phyloP scores from a whole-genome alignment of 2,888 invertebrate genomes.

The Terebella lapidaria region DNA sequence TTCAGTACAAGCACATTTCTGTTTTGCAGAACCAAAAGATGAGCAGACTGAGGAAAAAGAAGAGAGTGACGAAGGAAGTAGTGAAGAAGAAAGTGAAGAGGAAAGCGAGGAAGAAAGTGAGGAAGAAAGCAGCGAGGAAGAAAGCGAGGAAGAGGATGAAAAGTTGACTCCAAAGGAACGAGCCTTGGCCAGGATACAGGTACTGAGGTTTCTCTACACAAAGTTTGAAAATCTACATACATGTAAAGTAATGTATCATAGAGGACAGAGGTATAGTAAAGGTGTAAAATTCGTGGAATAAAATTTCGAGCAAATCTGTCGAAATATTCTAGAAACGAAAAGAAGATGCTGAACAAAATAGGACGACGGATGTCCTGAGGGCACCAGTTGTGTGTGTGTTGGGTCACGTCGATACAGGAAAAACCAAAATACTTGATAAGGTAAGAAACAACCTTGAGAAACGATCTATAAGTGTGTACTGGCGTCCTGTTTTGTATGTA shows the following conservation, averaged over 20 bases:
- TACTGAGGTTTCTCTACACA: no score
- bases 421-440: constrained; percentile 98
- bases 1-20: no score
- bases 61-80: constrained; percentile 12
- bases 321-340: constrained; percentile 55
- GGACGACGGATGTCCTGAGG: constrained; percentile 68
- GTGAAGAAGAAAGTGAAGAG: constrained; percentile 35
- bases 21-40: constrained; percentile 10
- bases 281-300: no score
- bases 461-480: background rate
- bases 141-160: constrained; percentile 33
- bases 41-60: constrained; percentile 25
- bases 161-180: constrained; percentile 49
- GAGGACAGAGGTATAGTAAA: no score
- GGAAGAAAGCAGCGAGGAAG: constrained; percentile 57
- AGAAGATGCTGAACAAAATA: constrained; percentile 67
- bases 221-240: no score
- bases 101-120: constrained; percentile 45
- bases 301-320: no score
- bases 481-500: background rate
- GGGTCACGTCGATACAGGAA: constrained; percentile 97
- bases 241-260: no score
- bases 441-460: constrained; percentile 36
- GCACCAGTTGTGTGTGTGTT: constrained; percentile 97
- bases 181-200: constrained; percentile 37